Base-by-base conservation (phyloP, 2,113 vertebrate species). In the Pholis gunnellus region DNA sequence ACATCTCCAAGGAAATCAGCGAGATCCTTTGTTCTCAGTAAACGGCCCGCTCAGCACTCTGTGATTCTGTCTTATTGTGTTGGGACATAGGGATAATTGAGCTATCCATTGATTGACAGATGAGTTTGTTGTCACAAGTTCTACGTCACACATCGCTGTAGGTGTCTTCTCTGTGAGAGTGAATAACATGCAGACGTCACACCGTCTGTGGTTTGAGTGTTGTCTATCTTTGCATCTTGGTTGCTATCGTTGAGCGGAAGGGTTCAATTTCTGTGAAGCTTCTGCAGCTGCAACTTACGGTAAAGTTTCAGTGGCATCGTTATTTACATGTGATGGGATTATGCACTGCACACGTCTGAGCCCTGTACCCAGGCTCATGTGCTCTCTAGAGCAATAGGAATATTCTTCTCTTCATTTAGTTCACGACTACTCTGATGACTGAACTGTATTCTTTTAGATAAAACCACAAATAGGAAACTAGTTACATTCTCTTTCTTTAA, bases 151-250 rank as follows among this genome's bases (percentile, higher is more conserved):
- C n/a, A 54, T 75, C 22, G 52, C 20, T 31, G 18, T 61, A 2
- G 48, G 40, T 59, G 17, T 59, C 50, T 69, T 80, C 71, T 59
- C 46, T 79, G 27, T 56, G 74, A 29, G 71, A 75, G 56, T 64
- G 61, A 79, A 61, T 48, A 66, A 6, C 29, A 27, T 79, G 64
- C 50, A 38, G 29, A 44, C 81, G 80, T 82, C 79, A 75, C 52
- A 59, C 17, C 40, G 69, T 69, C 76, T 83, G 88, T 87, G 79
- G 85, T 87, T 86, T 72, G 6, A 67, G 27, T 73, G 78, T 46
- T 68, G 14, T 77, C 48, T 72, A 60, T 72, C 57, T 75, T 70
- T 72, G 31, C 68, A 15, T 70, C 36, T 74, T 15, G 34, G 75
- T 79, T 83, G 27, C 81, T 52, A 54, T 87, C 74, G 13, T 25